Evolutionary conservation across 1,140 invertebrate species (phyloP), one percentile per base, ranked within the genome.

Genomic region (Aphaenogaster ashmeadi): DNA sequence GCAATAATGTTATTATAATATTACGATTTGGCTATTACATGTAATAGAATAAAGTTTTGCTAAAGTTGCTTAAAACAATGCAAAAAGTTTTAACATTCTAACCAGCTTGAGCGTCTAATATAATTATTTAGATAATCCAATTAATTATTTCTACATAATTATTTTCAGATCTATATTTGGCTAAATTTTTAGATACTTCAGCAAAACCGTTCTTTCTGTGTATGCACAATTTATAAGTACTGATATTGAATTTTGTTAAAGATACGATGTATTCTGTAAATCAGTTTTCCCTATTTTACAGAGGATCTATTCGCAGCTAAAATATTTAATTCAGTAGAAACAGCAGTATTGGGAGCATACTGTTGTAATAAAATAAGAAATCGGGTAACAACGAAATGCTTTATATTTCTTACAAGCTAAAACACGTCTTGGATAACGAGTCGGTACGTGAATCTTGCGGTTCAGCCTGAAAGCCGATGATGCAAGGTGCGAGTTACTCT

Each of bases 391-490:
- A 21, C 7, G 33, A n/a, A 75, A 60, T 75, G 41, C 36, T 75
- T 60, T 50, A 27, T 74, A 83, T 74, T 84, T 74, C 80, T 60
- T 75, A 84, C 71, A 18, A 50, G 33, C 41, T 74, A 80, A 67
- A 52, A 33, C 11, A 44, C 50, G 33, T 67, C 18, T 81, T 56
- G 58, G 33, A 66, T 71, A 81, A 69, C 38, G 9, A 47, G 9
- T 9, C 74, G 33, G 3, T 36, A 52, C 54, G 54, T 74, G 67
- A 72, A 56, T 74, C 80, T 74, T 75, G 54, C 13, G 33, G 11
- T 71, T 75, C 69, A 60, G 54, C 72, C 69, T 84, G 41, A 74
- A 75, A 60, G 69, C 72, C 9, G 41, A 27, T 75, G 33, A 36
- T 62, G 54, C 13, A 36, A 33, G 41, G 11, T 60, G 27, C 3